phyloP scores from a whole-genome alignment of 1,140 invertebrate species.

The Calosoma granatense region DNA sequence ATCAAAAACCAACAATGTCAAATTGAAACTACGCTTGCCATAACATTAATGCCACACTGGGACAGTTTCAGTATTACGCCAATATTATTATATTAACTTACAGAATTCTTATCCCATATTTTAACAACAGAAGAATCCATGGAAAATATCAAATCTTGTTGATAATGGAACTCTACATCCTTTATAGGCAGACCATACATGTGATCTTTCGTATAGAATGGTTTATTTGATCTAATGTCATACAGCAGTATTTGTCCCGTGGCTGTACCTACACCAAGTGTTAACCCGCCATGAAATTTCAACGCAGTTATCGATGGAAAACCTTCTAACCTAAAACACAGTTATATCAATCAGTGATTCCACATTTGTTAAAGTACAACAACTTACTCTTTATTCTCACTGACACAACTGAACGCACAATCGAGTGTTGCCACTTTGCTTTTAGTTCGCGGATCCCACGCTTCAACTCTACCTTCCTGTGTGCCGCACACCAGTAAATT shows the following conservation, averaged over 20 bases:
- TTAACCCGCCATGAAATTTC: constrained; percentile 71
- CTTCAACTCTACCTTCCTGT: constrained; percentile 86
- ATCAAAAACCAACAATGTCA: too few relatives aligned
- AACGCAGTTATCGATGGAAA: constrained; percentile 73
- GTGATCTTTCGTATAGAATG: constrained; percentile 87
- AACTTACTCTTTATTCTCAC: constrained; percentile 46
- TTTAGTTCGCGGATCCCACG: constrained; percentile 85
- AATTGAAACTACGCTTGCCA: too few relatives aligned
- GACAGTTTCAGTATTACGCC: not conserved
- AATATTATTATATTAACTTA: constrained; percentile 41
- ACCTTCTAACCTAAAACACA: constrained; percentile 40
- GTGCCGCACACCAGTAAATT: constrained; percentile 81
- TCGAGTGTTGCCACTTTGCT: constrained; percentile 72
- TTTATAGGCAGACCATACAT: constrained; percentile 89
- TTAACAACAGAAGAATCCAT: constrained; percentile 89
- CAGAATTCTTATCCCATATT: constrained; percentile 87
- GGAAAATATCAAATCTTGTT: constrained; percentile 76
- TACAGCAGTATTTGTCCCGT: constrained; percentile 91
- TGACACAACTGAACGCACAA: constrained; percentile 64
- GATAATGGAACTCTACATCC: constrained; percentile 74
- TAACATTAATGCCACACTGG: not conserved
- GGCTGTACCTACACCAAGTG: constrained; percentile 83
- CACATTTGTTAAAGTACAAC: constrained; percentile 16
- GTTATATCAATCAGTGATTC: not conserved
- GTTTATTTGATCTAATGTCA: constrained; percentile 87